phyloP scores from a whole-genome alignment of 2,113 vertebrate species.

The Kryptolebias marmoratus region DNA sequence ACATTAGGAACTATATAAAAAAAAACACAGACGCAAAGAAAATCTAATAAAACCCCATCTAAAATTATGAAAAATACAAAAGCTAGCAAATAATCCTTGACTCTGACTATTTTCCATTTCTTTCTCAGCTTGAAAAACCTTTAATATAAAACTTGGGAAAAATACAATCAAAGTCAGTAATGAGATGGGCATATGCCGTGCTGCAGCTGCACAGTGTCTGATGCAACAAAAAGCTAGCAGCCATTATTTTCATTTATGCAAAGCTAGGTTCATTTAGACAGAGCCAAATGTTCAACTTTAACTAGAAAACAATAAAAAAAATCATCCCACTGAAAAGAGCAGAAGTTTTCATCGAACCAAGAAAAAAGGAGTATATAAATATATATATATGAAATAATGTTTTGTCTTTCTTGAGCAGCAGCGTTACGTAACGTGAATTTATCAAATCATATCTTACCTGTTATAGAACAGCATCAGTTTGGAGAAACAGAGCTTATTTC shows the following conservation, averaged over 20 bases:
- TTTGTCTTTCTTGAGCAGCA: neutral
- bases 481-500: too few species aligned
- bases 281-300: neutral
- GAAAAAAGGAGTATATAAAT: neutral
- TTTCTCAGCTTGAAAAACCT: neutral
- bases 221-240: constrained; percentile 1
- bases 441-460: too few species aligned
- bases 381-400: neutral
- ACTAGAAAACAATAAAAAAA: neutral
- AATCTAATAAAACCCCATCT: neutral
- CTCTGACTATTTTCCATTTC: neutral
- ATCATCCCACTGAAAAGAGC: neutral
- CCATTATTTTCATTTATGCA: neutral
- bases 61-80: constrained; percentile 9
- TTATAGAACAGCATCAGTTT: too few species aligned
- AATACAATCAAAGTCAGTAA: neutral
- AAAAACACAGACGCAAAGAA: neutral
- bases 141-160: constrained; percentile 1
- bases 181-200: neutral
- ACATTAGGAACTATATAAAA: neutral
- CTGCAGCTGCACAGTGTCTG: neutral
- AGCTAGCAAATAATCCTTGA: neutral
- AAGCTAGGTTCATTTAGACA: neutral
- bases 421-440: neutral
- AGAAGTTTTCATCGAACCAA: neutral